Percentiles rank a stretch among this genome's conserved stretches.
Evolutionary conservation across 2,888 invertebrate genomes (phyloP).

Genomic region (Cyclophora albipunctata): DNA sequence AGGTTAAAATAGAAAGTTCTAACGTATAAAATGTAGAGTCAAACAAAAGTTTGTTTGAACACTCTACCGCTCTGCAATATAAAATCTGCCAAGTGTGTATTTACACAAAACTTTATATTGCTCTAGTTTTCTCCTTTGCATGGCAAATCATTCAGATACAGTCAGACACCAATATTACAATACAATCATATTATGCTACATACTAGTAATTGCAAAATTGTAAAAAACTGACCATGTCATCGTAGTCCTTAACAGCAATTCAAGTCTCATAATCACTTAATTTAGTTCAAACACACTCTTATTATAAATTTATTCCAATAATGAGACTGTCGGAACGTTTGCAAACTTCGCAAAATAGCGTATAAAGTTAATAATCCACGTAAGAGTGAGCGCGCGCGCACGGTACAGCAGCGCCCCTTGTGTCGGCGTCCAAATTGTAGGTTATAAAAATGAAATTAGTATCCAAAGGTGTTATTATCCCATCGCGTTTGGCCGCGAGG

Average conservation of each 20-base stretch:
- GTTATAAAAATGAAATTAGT: slow-evolving; percentile 77
- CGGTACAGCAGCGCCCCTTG: slow-evolving; percentile 73
- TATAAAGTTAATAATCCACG: slow-evolving; percentile 74
- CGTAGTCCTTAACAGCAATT: slow-evolving; percentile 62
- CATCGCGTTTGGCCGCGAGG: slow-evolving; percentile 74
- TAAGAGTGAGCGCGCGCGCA: slow-evolving; percentile 67
- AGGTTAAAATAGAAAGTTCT: slow-evolving; percentile 19
- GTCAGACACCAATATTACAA: slow-evolving; percentile 24
- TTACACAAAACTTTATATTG: slow-evolving; percentile 60
- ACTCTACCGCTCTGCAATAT: slow-evolving; percentile 38
- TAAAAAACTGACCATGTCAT: slow-evolving; percentile 60
- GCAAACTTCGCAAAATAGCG: slow-evolving; percentile 73
- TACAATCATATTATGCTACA: too few relatives aligned
- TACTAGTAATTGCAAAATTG: slow-evolving; percentile 24
- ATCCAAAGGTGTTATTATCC: slow-evolving; percentile 75
- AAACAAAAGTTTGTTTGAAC: slow-evolving; percentile 33
- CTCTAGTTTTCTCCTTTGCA: slow-evolving; percentile 42
- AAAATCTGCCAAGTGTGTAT: slow-evolving; percentile 35
- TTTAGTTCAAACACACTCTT: slow-evolving; percentile 63
- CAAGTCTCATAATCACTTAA: slow-evolving; percentile 69
- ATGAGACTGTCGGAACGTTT: slow-evolving; percentile 68
- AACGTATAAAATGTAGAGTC: slow-evolving; percentile 18
- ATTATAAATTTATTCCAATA: slow-evolving; percentile 69
- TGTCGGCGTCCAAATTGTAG: slow-evolving; percentile 76
- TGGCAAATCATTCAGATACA: slow-evolving; percentile 33